phyloP scores from a whole-genome alignment of 2,797 vertebrate genomes.

The Allobates femoralis region DNA sequence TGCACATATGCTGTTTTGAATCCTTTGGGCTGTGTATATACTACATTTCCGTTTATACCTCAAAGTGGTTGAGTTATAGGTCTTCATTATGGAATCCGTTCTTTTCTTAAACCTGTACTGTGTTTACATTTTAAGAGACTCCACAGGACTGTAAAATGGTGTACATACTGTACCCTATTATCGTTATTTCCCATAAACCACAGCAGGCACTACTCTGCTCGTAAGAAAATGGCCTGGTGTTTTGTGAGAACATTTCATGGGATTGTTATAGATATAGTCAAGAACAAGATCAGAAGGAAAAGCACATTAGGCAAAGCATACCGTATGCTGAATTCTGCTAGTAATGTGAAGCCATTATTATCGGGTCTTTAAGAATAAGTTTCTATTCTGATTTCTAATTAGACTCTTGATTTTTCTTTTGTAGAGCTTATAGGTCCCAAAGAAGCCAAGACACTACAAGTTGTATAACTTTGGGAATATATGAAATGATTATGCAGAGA shows the following conservation, averaged over 20 bases:
- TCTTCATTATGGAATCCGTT: slow-evolving; percentile 35
- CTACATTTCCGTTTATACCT: slow-evolving; percentile 29
- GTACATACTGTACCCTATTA: slow-evolving; percentile 46
- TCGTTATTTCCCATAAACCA: slow-evolving; percentile 38
- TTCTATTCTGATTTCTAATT: background rate
- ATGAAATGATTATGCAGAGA: too few species aligned
- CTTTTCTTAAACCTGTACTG: slow-evolving; percentile 35
- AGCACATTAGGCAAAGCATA: background rate
- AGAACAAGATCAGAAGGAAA: background rate
- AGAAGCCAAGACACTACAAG: too few species aligned
- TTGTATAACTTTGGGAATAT: too few species aligned
- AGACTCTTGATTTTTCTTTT: too few species aligned
- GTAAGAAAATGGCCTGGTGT: slow-evolving; percentile 29
- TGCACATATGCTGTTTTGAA: background rate
- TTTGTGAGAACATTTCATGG: slow-evolving; percentile 11
- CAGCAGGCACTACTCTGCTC: slow-evolving; percentile 39
- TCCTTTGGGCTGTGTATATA: slow-evolving; percentile 20
- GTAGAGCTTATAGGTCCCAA: too few species aligned
- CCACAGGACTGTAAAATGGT: slow-evolving; percentile 33
- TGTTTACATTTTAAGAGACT: slow-evolving; percentile 52
- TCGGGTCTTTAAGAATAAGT: background rate
- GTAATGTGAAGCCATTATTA: background rate
- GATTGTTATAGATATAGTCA: background rate
- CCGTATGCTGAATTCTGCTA: background rate
- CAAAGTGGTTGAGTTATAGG: slow-evolving; percentile 43